These are phyloP conservation scores for Lasiommata megera DNA, from an alignment of 2,888 invertebrate species.

Conservation along the genomic window DNA sequence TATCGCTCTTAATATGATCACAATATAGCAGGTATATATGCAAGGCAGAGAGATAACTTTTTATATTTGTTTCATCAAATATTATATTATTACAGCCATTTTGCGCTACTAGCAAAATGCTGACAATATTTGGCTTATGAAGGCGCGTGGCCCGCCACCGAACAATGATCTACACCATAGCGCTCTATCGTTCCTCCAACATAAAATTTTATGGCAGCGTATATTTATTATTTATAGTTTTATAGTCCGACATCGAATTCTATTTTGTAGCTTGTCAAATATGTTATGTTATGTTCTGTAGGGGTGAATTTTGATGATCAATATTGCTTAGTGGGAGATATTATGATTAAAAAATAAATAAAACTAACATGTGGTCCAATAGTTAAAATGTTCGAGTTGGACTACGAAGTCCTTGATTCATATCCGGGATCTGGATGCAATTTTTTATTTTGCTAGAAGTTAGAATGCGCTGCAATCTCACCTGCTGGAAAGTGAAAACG, in stretches of 20 bases:
- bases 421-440: too few species aligned
- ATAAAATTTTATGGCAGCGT: constrained; percentile 73
- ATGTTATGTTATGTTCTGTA: neutral
- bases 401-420: too few species aligned
- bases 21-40: neutral
- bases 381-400: too few species aligned
- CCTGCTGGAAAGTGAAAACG: too few species aligned
- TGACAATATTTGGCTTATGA: constrained; percentile 7
- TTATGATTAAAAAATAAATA: too few species aligned
- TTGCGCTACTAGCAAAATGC: neutral
- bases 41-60: neutral
- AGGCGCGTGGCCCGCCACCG: neutral
- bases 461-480: too few species aligned
- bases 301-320: neutral
- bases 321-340: too few species aligned
- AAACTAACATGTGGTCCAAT: too few species aligned
- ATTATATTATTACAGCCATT: neutral
- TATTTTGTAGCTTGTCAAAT: constrained; percentile 40
- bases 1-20: too few species aligned
- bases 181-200: constrained; percentile 52
- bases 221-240: constrained; percentile 76
- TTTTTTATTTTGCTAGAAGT: too few species aligned
- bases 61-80: neutral
- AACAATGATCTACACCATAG: constrained; percentile 44
- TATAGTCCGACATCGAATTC: constrained; percentile 56